A percentile compares a stretch with the other conserved stretches of the same genome.
Conservation (phyloP, 2,797 vertebrate species). For the Anas georgica region DNA sequence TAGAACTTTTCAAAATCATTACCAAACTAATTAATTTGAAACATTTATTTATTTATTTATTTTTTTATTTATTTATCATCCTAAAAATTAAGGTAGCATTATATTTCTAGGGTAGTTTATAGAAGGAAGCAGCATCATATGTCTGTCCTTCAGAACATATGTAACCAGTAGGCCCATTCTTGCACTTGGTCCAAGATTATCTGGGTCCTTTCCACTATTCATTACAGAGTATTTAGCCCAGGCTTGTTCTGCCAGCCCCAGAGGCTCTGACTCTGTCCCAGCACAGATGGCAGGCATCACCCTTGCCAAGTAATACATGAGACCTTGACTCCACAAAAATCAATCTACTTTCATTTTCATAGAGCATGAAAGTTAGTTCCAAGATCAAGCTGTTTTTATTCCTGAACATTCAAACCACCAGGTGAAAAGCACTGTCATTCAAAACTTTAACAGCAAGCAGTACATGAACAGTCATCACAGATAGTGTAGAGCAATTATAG, state of each 20-base stretch:
- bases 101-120: neutral
- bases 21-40: neutral
- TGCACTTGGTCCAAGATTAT: neutral
- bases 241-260: neutral
- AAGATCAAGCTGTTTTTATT: neutral
- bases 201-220: neutral
- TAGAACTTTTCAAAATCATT: neutral
- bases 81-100: neutral
- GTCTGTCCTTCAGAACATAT: neutral
- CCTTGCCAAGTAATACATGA: neutral
- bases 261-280: neutral
- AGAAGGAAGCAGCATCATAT: neutral
- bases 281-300: neutral
- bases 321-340: constrained; percentile 14
- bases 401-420: neutral
- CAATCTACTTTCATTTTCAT: neutral
- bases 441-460: constrained; percentile 3
- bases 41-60: neutral
- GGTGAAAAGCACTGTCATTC: neutral
- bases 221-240: neutral
- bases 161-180: rapidly evolving
- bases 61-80: neutral
- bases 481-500: neutral
- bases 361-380: neutral
- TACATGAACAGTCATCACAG: neutral